Base-by-base conservation (phyloP, 2,797 vertebrate species). In the Crypturellus tataupa region DNA sequence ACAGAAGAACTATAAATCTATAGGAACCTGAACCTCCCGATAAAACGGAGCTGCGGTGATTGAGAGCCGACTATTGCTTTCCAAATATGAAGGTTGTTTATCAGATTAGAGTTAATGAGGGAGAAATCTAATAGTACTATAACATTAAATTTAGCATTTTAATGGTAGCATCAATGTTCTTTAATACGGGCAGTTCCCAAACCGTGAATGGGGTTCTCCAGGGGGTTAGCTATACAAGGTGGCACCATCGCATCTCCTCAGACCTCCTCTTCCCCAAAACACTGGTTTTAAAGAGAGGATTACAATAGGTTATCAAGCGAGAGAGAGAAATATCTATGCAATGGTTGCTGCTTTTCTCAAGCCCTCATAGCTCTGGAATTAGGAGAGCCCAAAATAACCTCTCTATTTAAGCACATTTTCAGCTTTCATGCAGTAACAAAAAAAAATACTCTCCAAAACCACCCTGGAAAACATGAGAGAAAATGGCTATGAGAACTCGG, bases 61-160 rank as follows among this genome's bases (percentile, higher is more conserved):
- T 77, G 71, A 69, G 94, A 96, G 94, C 91, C 94, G 96, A 91
- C 91, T 89, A 87, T 91, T 94, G 93, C 87, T 93, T 96, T 94
- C 63, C 81, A 89, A 96, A 93, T 72, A 87, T 39, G 7, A 94
- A 94, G 91, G 79, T 85, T 94, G 89, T 95, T 94, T 82, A 91
- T 95, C 92, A 95, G 86, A 91, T 88, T 91, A 73, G 73, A 96
- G 87, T 97, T 96, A 96, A 97, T 69, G 93, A 91, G 46, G 65
- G 87, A 93, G 79, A 97, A 93, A 95, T 92, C 67, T 93, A 95
- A 94, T 65, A 94, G 87, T 72, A 76, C 88, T 73, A 77, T 80
- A 92, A 83, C 82, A 93, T 85, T 89, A 87, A 93, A 93, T 91
- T 94, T 88, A 80, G 79, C 86, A 95, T 92, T 93, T 97, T 80